These are phyloP conservation scores for Bibio marci DNA, from an alignment of 2,888 invertebrate genomes.

Conservation along the genomic window DNA sequence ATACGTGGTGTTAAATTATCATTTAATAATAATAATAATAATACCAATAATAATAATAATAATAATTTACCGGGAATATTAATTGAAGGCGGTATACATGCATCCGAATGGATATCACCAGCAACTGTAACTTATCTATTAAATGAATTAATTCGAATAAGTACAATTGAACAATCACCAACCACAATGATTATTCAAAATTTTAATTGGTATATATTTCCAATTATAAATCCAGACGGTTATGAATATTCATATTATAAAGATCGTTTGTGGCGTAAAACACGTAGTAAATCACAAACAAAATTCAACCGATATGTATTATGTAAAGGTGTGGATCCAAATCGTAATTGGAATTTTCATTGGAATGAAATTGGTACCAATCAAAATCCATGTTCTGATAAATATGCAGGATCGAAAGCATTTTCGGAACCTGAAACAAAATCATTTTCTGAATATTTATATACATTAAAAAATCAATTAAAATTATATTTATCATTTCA, in stretches of 20 bases:
- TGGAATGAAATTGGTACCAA: constrained; percentile 36
- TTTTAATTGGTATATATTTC: constrained; percentile 57
- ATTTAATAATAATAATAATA: too few relatives aligned
- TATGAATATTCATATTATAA: constrained; percentile 57
- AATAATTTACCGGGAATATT: constrained; percentile 33
- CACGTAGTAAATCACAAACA: too few relatives aligned
- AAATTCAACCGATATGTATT: constrained; percentile 31
- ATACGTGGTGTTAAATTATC: too few relatives aligned
- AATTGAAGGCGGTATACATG: constrained; percentile 33
- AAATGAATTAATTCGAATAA: constrained; percentile 20
- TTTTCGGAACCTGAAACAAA: constrained; percentile 43
- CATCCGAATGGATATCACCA: constrained; percentile 29
- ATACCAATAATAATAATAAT: too few relatives aligned
- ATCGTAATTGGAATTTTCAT: too few relatives aligned
- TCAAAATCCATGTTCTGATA: constrained; percentile 36
- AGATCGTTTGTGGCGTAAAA: constrained; percentile 68
- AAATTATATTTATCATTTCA: constrained; percentile 54
- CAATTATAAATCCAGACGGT: constrained; percentile 60
- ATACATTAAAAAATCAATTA: constrained; percentile 28
- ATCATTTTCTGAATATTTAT: constrained; percentile 18
- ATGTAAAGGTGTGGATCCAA: too few relatives aligned
- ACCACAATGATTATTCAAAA: constrained; percentile 23
- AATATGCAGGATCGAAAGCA: constrained; percentile 37
- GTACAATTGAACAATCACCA: constrained; percentile 22
- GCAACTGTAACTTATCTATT: constrained; percentile 27